phyloP scores from a whole-genome alignment of 2,113 vertebrate genomes.

The Serinus canaria region DNA sequence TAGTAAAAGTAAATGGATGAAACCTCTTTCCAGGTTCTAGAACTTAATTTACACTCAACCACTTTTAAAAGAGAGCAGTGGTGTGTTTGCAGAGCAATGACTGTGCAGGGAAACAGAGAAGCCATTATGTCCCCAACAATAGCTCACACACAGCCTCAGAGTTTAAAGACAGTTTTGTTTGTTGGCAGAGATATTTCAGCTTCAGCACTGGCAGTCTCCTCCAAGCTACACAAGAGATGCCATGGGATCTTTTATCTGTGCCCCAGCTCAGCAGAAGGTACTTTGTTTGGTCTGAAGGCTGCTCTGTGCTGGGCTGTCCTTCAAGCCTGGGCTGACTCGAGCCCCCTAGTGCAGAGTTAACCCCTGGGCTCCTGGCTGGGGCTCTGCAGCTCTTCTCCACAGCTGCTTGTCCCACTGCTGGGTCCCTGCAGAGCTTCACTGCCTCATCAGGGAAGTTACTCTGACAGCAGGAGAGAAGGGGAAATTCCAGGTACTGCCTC shows the following conservation, averaged over 20 bases:
- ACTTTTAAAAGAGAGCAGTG: slow-evolving; percentile 25
- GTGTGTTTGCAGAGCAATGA: slow-evolving; percentile 9
- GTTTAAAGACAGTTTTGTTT: slow-evolving; percentile 51
- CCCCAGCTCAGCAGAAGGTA: slow-evolving; percentile 47
- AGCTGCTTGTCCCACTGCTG: background rate
- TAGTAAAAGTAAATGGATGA: slow-evolving; percentile 11
- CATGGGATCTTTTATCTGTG: slow-evolving; percentile 30
- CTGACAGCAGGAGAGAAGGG: background rate
- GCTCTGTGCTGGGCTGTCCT: slow-evolving; percentile 18
- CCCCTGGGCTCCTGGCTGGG: background rate
- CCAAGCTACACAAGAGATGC: slow-evolving; percentile 31
- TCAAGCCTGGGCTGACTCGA: background rate
- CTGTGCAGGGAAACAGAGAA: slow-evolving; percentile 53
- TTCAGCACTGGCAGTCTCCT: slow-evolving; percentile 58
- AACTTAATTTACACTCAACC: slow-evolving; percentile 31
- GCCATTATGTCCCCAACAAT: slow-evolving; percentile 56
- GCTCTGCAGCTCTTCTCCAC: background rate
- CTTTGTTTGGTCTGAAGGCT: slow-evolving; percentile 45
- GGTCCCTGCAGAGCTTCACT: background rate
- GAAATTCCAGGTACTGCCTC: background rate
- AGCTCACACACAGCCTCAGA: slow-evolving; percentile 54
- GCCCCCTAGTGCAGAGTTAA: background rate
- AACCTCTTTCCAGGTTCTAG: slow-evolving; percentile 17
- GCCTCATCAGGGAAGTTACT: background rate
- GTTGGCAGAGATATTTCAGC: slow-evolving; percentile 43